Evolutionary conservation across 2,888 invertebrate genomes (phyloP).

Genomic region (Aromia moschata): DNA sequence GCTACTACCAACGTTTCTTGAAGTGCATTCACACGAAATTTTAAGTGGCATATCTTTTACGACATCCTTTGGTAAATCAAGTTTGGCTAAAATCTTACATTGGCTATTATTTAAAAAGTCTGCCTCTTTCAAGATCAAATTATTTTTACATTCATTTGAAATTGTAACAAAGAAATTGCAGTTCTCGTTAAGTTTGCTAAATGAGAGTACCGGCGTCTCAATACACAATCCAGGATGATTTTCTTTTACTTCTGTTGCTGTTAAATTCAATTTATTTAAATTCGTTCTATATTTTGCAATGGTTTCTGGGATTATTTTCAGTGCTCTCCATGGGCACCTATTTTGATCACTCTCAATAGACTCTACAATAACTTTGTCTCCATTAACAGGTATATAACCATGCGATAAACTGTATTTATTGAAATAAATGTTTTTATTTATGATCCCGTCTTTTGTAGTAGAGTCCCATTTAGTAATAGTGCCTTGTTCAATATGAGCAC

Average conservation of each 20-base stretch:
- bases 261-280: conserved; percentile 22
- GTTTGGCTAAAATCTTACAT: conserved; percentile 38
- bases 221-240: conserved; percentile 65
- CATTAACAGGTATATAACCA: conserved; percentile 67
- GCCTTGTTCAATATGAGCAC: conserved; percentile 67
- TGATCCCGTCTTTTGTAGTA: conserved; percentile 63
- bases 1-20: conserved; percentile 70
- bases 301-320: conserved; percentile 61
- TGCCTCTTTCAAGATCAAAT: conserved; percentile 64
- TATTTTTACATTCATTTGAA: conserved; percentile 60
- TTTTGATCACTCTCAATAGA: conserved; percentile 79
- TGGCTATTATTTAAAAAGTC: conserved; percentile 64
- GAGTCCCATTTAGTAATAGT: conserved; percentile 62
- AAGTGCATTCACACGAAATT: conserved; percentile 64
- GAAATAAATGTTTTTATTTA: conserved; percentile 71
- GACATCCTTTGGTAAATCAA: conserved; percentile 60
- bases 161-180: conserved; percentile 64
- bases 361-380: conserved; percentile 73
- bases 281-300: conserved; percentile 30
- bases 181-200: conserved; percentile 61
- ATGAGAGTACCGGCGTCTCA: conserved; percentile 62
- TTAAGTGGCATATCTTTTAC: conserved; percentile 50
- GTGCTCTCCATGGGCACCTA: conserved; percentile 68
- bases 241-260: conserved; percentile 50
- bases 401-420: conserved; percentile 66